Base-by-base conservation (phyloP, 2,113 vertebrate species). In the Hippocampus comes region DNA sequence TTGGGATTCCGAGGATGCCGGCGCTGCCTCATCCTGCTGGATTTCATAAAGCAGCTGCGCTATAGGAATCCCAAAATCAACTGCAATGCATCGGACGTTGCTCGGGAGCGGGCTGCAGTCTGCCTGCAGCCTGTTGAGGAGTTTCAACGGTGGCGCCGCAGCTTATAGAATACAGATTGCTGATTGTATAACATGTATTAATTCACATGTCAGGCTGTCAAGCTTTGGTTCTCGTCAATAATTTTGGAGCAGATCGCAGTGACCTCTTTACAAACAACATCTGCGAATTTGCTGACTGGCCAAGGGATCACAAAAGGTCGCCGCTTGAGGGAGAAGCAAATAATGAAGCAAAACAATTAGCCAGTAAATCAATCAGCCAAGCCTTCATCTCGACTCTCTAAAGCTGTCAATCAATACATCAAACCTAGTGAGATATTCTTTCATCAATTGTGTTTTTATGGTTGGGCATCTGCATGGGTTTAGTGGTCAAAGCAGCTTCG, bases 61-160 rank as follows among this genome's bases (percentile, higher is more conserved):
- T 67, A 61, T 66, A 48, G 83, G 82, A 88, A 88, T 87, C 74
- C 87, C 76, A 86, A 88, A 89, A 87, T 81, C 75, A 83, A 73
- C 85, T 86, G 86, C 84, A 83, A n/a, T 79, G 84, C 82, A 81
- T 74, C 76, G 64, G 60, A 73, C 27, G 71, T 66, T 25, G 65
- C 27, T 30, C 23, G 34, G 48, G 2, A 23, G 43, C 34, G 43
- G 66, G 43, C 27, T 9, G 25, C 21, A 48, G 42, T 51, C n/a
- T 51, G 66, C 48, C 23, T 20, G 46, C 18, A 38, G 17, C 30
- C 34, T 1, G 18, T 63, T 25, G 3, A 57, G 21, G 53, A 55
- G 20, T 55, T 53, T 53, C 6, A 20, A 53, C 20, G 18, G 49
- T 9, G 49, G 18, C 2, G 1, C 17, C 6, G n/a, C 9, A 56